Evolutionary conservation across 2,797 vertebrate species (phyloP).

Genomic region (Artibeus jamaicensis): DNA sequence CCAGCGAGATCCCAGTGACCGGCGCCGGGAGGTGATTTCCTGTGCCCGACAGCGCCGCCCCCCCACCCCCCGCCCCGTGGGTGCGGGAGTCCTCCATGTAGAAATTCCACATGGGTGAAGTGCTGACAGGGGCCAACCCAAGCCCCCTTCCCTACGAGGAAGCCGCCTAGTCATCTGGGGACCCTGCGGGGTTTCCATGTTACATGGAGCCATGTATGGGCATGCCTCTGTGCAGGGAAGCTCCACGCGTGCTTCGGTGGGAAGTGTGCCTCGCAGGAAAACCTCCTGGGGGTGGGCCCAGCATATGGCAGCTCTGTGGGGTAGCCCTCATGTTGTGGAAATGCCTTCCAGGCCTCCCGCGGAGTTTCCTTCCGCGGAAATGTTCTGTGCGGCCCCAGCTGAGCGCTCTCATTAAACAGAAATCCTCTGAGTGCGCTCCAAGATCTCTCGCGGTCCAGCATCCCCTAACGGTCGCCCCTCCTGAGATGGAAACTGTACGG

Average conservation of each 20-base stretch:
- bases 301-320: neutral
- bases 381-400: neutral
- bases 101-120: neutral
- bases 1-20: slow-evolving; percentile 95
- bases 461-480: neutral
- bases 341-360: neutral
- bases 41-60: neutral
- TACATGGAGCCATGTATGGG: neutral
- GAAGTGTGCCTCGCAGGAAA: neutral
- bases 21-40: slow-evolving; percentile 93
- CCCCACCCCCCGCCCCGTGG: neutral
- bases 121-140: neutral
- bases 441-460: neutral
- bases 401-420: slow-evolving; percentile 29
- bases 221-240: neutral
- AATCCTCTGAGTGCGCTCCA: neutral
- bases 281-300: neutral
- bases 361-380: neutral
- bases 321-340: neutral
- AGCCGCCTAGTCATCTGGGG: neutral
- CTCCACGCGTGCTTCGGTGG: neutral
- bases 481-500: neutral
- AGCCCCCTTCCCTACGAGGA: neutral
- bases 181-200: neutral
- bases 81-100: neutral